Percentiles rank a stretch among this genome's conserved stretches.
These are phyloP conservation scores for Tetramorium bicarinatum DNA, from an alignment of 2,888 invertebrate genomes.

Conservation along the genomic window DNA sequence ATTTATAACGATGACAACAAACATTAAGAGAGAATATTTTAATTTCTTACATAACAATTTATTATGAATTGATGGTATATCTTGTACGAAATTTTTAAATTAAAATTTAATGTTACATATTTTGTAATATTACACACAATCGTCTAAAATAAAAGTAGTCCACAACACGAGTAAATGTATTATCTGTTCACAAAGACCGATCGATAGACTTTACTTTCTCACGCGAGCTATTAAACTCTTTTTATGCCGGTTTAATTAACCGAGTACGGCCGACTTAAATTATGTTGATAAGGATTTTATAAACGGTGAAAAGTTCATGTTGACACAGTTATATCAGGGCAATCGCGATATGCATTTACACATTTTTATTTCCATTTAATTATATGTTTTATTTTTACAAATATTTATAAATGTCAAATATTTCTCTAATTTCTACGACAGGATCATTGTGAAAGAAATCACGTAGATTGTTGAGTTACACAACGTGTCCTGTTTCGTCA, in stretches of 20 bases:
- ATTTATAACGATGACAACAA: neutral
- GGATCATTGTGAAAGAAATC: constrained; percentile 27
- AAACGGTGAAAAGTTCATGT: constrained; percentile 41
- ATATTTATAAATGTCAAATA: neutral
- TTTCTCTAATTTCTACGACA: constrained; percentile 12
- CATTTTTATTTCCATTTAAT: neutral
- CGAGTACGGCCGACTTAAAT: constrained; percentile 43
- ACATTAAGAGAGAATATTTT: neutral
- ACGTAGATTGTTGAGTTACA: constrained; percentile 7
- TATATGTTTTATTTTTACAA: neutral
- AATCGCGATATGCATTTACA: constrained; percentile 25
- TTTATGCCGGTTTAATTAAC: constrained; percentile 66
- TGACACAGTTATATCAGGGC: constrained; percentile 43
- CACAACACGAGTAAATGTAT: constrained; percentile 46
- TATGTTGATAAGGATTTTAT: constrained; percentile 57
- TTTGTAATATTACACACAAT: neutral
- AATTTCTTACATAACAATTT: neutral
- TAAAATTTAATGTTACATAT: neutral
- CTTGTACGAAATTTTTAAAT: neutral
- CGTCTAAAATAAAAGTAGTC: neutral
- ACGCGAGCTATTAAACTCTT: constrained; percentile 58
- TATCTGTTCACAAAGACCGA: constrained; percentile 30
- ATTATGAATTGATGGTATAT: neutral
- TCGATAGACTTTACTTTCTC: constrained; percentile 64
- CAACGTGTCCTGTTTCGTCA: constrained; percentile 13